A percentile compares a stretch with the other conserved stretches of the same genome.
Evolutionary conservation across 2,113 vertebrate genomes (phyloP).

Genomic region (Arvicanthis niloticus): DNA sequence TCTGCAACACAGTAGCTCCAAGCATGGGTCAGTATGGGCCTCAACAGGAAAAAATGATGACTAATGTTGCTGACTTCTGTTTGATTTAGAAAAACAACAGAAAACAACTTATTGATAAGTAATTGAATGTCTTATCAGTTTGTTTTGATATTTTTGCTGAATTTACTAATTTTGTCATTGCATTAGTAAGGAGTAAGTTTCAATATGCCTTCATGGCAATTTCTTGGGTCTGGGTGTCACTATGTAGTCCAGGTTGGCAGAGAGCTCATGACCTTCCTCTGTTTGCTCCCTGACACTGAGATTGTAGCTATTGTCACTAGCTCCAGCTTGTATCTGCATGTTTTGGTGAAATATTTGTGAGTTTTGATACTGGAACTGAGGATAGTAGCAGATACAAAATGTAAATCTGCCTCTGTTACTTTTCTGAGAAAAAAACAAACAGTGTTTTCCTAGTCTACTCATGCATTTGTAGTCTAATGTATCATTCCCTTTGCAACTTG

Average conservation of each 20-base stretch:
- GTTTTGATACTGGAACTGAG: neutral
- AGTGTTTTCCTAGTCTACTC: neutral
- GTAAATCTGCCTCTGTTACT: neutral
- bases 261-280: neutral
- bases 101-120: neutral
- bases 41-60: constrained; percentile 1
- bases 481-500: neutral
- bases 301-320: fast-evolving
- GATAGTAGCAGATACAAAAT: neutral
- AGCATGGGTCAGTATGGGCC: too few relatives aligned
- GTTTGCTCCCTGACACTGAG: too few relatives aligned
- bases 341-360: neutral
- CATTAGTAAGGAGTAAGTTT: neutral
- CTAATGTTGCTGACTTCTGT: neutral
- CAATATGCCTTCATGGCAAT: neutral
- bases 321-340: neutral
- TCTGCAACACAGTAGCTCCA: too few relatives aligned
- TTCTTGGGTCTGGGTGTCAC: neutral
- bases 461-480: neutral
- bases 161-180: neutral
- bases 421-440: neutral
- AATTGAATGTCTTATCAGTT: neutral
- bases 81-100: neutral
- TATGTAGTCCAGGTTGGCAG: too few relatives aligned
- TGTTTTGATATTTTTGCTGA: neutral